Conservation (phyloP, 2,797 vertebrate species). For the Myotis pilosus region DNA sequence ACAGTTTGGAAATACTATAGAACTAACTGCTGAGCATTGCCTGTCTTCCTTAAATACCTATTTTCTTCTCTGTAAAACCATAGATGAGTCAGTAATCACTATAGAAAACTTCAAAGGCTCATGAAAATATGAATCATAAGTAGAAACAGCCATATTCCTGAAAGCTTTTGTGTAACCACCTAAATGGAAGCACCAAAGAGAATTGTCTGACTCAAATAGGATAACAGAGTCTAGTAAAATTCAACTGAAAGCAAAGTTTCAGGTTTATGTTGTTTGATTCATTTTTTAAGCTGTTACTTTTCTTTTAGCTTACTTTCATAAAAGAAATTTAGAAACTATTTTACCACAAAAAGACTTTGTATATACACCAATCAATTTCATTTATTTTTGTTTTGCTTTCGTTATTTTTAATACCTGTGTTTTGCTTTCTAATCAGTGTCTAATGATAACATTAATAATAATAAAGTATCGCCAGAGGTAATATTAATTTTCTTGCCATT, state of each 20-base stretch:
- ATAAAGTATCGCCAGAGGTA: not conserved
- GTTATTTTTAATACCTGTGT: not conserved
- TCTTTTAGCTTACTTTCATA: not conserved
- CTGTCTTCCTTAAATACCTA: not conserved
- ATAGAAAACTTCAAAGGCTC: conserved; percentile 16
- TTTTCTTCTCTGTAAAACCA: not conserved
- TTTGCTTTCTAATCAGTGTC: not conserved
- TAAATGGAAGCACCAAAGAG: not conserved
- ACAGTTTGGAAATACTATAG: not conserved
- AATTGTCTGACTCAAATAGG: not conserved
- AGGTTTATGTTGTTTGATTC: not conserved
- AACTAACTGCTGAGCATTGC: not conserved
- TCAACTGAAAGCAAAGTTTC: not conserved
- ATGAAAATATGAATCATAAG: not conserved
- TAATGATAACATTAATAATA: not conserved
- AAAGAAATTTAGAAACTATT: not conserved
- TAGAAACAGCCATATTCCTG: not conserved
- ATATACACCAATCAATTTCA: not conserved
- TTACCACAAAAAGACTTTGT: not conserved
- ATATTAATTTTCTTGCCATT: not conserved
- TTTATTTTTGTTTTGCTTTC: not conserved
- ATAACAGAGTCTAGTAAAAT: not conserved
- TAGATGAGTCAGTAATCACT: not conserved
- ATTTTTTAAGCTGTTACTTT: not conserved
- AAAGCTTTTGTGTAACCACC: not conserved